These are phyloP conservation scores for Oxyteleia sp. DNA, from an alignment of 2,888 invertebrate genomes.

Conservation along the genomic window DNA sequence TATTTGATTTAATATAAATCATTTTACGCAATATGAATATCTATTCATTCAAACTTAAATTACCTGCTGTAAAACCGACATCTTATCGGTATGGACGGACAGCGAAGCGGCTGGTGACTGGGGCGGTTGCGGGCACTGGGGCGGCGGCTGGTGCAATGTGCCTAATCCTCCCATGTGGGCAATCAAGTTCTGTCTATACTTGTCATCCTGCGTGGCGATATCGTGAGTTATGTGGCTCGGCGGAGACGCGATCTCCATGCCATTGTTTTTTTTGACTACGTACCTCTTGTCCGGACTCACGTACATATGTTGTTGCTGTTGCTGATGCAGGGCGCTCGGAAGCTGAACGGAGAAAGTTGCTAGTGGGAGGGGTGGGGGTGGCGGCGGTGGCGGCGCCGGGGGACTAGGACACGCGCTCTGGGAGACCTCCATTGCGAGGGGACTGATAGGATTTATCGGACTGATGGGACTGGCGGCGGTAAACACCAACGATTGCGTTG, in stretches of 20 bases:
- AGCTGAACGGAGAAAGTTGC: too few relatives aligned
- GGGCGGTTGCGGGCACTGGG: slow-evolving; percentile 82
- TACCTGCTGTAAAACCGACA: slow-evolving; percentile 83
- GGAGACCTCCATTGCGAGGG: too few relatives aligned
- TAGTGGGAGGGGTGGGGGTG: too few relatives aligned
- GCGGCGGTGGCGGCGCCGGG: too few relatives aligned
- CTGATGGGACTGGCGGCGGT: too few relatives aligned
- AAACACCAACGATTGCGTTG: too few relatives aligned
- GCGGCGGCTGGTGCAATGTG: slow-evolving; percentile 80
- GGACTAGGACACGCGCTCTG: too few relatives aligned
- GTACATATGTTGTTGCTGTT: slow-evolving; percentile 78
- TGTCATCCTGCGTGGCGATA: slow-evolving; percentile 88
- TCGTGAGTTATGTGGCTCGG: slow-evolving; percentile 83
- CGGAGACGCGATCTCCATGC: slow-evolving; percentile 79
- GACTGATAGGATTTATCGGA: too few relatives aligned
- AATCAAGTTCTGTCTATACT: slow-evolving; percentile 82
- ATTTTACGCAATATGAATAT: too few relatives aligned
- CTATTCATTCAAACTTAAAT: too few relatives aligned
- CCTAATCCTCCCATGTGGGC: slow-evolving; percentile 80
- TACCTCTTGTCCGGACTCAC: slow-evolving; percentile 89
- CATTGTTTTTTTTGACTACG: slow-evolving; percentile 89
- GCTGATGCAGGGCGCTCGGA: too few relatives aligned
- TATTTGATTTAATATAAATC: too few relatives aligned
- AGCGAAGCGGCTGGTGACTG: slow-evolving; percentile 79
- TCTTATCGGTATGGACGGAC: slow-evolving; percentile 81